These are phyloP conservation scores for Molossus molossus DNA, from an alignment of 2,797 vertebrate species.

Conservation along the genomic window DNA sequence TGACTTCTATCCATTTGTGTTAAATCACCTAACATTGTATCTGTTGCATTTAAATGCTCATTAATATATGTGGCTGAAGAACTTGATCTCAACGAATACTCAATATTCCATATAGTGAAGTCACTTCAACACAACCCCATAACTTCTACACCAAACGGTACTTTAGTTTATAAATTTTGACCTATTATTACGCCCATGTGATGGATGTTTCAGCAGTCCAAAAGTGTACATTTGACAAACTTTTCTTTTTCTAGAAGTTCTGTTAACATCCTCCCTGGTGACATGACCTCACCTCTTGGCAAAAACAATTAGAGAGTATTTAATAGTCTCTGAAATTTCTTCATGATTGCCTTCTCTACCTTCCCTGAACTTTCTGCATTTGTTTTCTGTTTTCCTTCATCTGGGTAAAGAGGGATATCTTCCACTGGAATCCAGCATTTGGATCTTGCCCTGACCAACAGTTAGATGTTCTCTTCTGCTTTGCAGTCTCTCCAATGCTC, in stretches of 20 bases:
- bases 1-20: background rate
- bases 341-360: background rate
- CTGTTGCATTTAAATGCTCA: constrained; percentile 4
- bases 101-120: background rate
- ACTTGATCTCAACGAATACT: background rate
- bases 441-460: background rate
- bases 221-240: background rate
- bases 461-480: background rate
- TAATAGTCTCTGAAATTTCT: constrained; percentile 5
- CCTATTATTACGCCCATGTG: background rate
- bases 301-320: constrained; percentile 5
- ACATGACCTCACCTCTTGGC: background rate
- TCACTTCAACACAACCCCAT: background rate
- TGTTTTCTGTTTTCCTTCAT: background rate
- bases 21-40: background rate
- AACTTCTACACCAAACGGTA: background rate
- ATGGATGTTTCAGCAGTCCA: background rate
- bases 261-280: background rate
- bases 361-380: background rate
- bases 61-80: background rate
- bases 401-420: background rate
- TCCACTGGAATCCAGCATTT: background rate
- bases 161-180: constrained; percentile 7
- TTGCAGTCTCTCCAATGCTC: background rate
- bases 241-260: background rate